These are phyloP conservation scores for Temnothorax unifasciatus DNA, from an alignment of 2,888 invertebrate genomes.

Conservation along the genomic window DNA sequence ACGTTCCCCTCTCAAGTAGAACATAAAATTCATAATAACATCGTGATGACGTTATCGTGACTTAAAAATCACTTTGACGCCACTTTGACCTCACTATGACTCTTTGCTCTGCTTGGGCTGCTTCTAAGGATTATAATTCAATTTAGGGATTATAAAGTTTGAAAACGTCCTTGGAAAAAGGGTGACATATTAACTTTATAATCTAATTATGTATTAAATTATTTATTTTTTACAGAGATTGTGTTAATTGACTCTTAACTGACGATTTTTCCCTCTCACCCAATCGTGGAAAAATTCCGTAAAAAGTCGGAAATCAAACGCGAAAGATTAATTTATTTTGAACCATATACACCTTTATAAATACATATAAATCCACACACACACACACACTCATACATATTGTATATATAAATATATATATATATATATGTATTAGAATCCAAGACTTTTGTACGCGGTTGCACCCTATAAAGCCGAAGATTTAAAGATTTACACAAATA, in stretches of 20 bases:
- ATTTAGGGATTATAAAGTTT: not conserved
- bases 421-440: constrained; percentile 13
- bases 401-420: not conserved
- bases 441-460: constrained; percentile 10
- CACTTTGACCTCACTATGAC: too few species aligned
- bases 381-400: not conserved
- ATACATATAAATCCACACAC: not conserved
- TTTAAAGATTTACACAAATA: constrained; percentile 24
- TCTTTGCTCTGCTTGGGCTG: not conserved
- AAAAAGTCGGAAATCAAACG: constrained; percentile 15
- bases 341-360: not conserved
- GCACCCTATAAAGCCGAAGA: not conserved
- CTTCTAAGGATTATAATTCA: not conserved
- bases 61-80: too few species aligned
- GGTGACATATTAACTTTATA: not conserved
- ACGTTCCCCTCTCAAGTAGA: not conserved
- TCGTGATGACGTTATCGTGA: too few species aligned
- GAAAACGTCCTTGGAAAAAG: not conserved
- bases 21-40: too few species aligned
- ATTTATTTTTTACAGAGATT: not conserved
- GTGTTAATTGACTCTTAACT: not conserved
- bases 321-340: constrained; percentile 25
- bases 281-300: constrained; percentile 15
- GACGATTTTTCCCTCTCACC: not conserved
- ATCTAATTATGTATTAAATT: not conserved